Percentiles rank a stretch among this genome's conserved stretches.
phyloP scores from a whole-genome alignment of 2,113 vertebrate species.

The Ginglymostoma cirratum region DNA sequence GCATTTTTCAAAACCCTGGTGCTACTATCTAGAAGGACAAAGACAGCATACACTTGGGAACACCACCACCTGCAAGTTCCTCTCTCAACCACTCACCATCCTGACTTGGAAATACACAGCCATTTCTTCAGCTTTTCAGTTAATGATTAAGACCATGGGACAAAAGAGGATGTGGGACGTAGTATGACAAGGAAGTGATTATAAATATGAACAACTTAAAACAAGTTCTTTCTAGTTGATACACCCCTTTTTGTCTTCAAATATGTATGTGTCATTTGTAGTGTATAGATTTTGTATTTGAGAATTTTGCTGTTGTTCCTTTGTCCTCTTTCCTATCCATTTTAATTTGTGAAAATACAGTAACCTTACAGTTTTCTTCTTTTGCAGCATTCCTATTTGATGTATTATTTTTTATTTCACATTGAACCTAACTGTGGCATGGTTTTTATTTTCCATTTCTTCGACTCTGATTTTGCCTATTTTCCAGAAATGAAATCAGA shows the following conservation, averaged over 20 bases:
- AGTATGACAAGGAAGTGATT: neutral
- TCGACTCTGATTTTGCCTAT: neutral
- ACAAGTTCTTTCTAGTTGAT: neutral
- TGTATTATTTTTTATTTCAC: neutral
- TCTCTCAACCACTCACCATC: no score
- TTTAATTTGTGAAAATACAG: neutral
- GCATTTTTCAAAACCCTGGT: no score
- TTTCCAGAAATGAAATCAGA: neutral
- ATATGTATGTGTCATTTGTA: no score
- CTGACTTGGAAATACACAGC: no score
- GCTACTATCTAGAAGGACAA: no score
- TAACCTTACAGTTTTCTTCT: neutral
- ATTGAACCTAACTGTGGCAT: no score
- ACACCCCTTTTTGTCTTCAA: neutral
- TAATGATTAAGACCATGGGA: neutral
- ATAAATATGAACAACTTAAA: neutral
- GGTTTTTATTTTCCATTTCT: neutral
- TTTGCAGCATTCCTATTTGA: neutral
- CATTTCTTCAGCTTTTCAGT: neutral
- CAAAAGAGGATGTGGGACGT: neutral
- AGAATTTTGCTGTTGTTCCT: neutral
- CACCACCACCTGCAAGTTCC: no score
- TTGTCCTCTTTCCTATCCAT: neutral
- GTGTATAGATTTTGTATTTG: neutral
- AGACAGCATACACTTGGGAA: no score